Percentiles rank a stretch among this genome's conserved stretches.
phyloP scores from a whole-genome alignment of 1,140 invertebrate genomes.

The Cepaea nemoralis region DNA sequence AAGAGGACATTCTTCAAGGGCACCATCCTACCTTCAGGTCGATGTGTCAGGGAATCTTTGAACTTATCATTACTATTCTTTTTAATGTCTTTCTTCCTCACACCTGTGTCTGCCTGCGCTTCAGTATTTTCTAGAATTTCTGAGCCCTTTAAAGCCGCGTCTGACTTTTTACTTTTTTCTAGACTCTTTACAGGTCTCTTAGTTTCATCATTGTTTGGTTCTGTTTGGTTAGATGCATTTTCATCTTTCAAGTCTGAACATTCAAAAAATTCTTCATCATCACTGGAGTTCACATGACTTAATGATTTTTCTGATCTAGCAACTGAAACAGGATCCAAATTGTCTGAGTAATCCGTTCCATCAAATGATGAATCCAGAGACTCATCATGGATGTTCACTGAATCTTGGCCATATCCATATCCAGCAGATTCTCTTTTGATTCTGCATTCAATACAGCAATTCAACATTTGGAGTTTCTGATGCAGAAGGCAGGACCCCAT shows the following conservation, averaged over 20 bases:
- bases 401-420: conserved; percentile 46
- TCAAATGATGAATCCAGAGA: not conserved
- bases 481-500: conserved; percentile 90
- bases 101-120: conserved; percentile 23
- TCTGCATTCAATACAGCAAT: conserved; percentile 90
- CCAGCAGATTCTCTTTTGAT: conserved; percentile 72
- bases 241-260: conserved; percentile 72
- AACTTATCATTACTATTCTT: conserved; percentile 48
- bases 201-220: conserved; percentile 41
- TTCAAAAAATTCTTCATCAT: conserved; percentile 88
- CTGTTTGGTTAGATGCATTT: conserved; percentile 63
- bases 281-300: conserved; percentile 55
- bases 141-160: conserved; percentile 4
- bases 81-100: conserved; percentile 27
- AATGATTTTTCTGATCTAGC: not conserved
- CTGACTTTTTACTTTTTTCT: conserved; percentile 9
- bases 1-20: conserved; percentile 70
- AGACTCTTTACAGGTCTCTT: conserved; percentile 23
- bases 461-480: conserved; percentile 94
- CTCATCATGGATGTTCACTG: conserved; percentile 23
- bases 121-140: conserved; percentile 36
- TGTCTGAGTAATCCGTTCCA: not conserved
- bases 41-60: conserved; percentile 53
- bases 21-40: conserved; percentile 80
- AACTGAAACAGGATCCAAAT: not conserved